A percentile compares a stretch with the other conserved stretches of the same genome.
Conservation (phyloP, 2,113 vertebrate genomes). For the Rhinoderma darwinii region DNA sequence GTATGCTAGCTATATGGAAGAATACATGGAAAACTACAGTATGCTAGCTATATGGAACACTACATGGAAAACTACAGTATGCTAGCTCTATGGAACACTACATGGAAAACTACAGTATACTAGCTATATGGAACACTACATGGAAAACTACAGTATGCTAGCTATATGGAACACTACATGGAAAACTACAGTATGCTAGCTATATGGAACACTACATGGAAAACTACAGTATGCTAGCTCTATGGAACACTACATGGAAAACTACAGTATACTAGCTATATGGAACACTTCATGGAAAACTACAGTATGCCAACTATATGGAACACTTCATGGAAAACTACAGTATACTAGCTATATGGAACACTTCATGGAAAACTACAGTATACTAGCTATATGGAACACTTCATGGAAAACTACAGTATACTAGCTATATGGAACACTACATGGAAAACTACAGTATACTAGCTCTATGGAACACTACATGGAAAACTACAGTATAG, state of each 20-base stretch:
- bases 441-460: no score
- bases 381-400: no score
- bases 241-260: background rate
- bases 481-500: background rate
- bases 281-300: no score
- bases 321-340: no score
- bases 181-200: background rate
- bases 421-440: background rate
- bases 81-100: background rate
- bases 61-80: background rate
- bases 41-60: no score
- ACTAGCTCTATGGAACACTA: background rate
- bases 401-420: no score
- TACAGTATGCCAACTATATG: background rate
- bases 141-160: background rate
- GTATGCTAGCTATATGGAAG: background rate
- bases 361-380: background rate
- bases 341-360: no score
- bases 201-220: no score
- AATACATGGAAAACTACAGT: background rate
- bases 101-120: no score
- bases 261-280: no score
- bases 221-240: no score
- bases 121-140: background rate
- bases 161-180: no score